phyloP scores from a whole-genome alignment of 2,888 invertebrate genomes.

The Mythimna pallens region DNA sequence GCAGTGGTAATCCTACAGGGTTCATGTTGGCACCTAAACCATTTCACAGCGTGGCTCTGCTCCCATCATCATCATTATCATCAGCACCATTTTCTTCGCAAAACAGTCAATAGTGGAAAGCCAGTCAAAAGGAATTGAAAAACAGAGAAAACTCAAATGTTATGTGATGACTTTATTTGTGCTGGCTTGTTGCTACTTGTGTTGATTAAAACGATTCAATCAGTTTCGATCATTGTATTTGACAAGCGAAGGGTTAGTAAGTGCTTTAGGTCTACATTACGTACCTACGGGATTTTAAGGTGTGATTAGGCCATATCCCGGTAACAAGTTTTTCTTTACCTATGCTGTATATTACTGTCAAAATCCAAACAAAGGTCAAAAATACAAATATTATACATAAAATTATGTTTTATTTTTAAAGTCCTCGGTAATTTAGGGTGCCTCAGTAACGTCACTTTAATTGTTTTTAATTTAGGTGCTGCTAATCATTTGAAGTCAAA shows the following conservation, averaged over 20 bases:
- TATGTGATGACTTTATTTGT: conserved; percentile 68
- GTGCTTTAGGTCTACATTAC: conserved; percentile 63
- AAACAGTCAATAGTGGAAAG: background rate
- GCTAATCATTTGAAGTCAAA: background rate
- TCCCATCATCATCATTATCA: background rate
- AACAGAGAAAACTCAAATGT: conserved; percentile 48
- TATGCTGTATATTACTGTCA: conserved; percentile 50
- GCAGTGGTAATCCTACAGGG: background rate
- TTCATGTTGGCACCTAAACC: no score
- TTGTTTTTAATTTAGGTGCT: background rate
- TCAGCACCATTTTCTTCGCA: background rate
- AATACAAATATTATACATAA: background rate
- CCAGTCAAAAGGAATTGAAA: conserved; percentile 1
- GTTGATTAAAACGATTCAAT: conserved; percentile 59
- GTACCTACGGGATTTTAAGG: conserved; percentile 52
- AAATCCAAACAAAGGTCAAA: conserved; percentile 20
- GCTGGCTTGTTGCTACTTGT: conserved; percentile 62
- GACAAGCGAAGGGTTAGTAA: conserved; percentile 63
- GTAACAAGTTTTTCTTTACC: conserved; percentile 32
- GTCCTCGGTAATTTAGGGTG: background rate
- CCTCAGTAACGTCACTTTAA: background rate
- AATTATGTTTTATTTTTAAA: background rate
- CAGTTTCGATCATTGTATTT: conserved; percentile 61
- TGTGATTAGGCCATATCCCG: conserved; percentile 53
- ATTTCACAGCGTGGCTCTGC: background rate